Evolutionary conservation across 2,888 invertebrate genomes (phyloP), one percentile per base, ranked within the genome.

Genomic region (Apeira syringaria): DNA sequence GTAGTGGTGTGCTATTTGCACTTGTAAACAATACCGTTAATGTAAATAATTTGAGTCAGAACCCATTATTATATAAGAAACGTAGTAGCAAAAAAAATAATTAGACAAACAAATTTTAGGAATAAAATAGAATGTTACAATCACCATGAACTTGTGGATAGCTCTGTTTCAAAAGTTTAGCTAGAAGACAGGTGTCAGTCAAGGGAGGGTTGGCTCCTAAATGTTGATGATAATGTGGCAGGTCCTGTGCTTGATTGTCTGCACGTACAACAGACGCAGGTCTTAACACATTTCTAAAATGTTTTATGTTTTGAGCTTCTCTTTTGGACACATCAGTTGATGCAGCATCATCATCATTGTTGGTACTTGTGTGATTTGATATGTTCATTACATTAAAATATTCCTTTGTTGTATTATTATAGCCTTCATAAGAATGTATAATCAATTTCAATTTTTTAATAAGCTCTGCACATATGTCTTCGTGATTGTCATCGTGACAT

Each of bases 381-480:
- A 24, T 8, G 18, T 50, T 36, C 7, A 42, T 31, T 25, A 30
- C 32, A 31, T 49, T 34, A 12, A 8, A 7, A 35, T 46, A 1
- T 5, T 50, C 44, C 1, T 24, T 9, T 8, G 8, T 9, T 9
- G 24, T 47, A 30, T 45, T 6, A 56, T 38, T 18, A 55, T 38
- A 17, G 51, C 40, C 12, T 30, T 49, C 40, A 40, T 34, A 36
- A 24, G 29, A 22, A 2, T 10, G 4, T 17, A 39, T 35, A 36
- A 82, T 57, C 0, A 53, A 31, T 56, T 74, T 71, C 3, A 89
- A 48, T 56, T 80, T 74, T 9, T 39, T 56, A 3, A 87, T 68
- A 10, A 86, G 65, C 30, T 79, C 65, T 59, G 74, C 76, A 35
- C 89, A 89, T 18, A 75, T 58, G 40, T 74, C 62, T 52, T 73